Conservation (phyloP, 1,140 invertebrate species). For the Psix sp. region DNA sequence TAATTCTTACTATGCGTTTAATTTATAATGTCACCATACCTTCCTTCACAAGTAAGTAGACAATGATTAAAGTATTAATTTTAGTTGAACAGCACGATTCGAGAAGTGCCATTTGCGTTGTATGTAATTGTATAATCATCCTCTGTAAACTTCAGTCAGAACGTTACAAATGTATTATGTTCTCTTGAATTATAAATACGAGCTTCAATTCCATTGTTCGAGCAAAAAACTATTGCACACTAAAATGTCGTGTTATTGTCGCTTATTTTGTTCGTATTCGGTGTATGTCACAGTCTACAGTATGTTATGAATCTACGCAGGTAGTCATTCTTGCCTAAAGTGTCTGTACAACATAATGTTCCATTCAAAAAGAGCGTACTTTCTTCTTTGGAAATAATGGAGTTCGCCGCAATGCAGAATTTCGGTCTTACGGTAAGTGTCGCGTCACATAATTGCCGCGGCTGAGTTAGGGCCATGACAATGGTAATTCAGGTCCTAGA, state of each 20-base stretch:
- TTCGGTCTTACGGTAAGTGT: conserved; percentile 69
- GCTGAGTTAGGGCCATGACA: conserved; percentile 62
- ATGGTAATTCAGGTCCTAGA: conserved; percentile 67
- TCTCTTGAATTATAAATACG: conserved; percentile 6
- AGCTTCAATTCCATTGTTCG: conserved; percentile 8
- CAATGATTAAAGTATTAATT: too few species aligned
- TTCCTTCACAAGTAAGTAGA: too few species aligned
- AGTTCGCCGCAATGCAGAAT: conserved; percentile 68
- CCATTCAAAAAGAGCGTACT: conserved; percentile 42
- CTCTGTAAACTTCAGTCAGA: too few species aligned
- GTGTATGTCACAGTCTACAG: conserved; percentile 18
- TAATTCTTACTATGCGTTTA: background rate
- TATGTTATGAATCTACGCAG: conserved; percentile 22
- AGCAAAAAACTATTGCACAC: conserved; percentile 27
- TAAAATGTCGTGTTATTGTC: conserved; percentile 46
- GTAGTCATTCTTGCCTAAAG: conserved; percentile 37
- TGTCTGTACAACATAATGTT: conserved; percentile 48
- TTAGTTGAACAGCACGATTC: too few species aligned
- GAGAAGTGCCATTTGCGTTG: too few species aligned
- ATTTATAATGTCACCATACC: too few species aligned
- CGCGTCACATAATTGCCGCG: conserved; percentile 69
- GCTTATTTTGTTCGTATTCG: conserved; percentile 21
- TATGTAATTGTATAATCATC: too few species aligned
- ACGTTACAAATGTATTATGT: too few species aligned
- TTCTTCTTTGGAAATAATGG: conserved; percentile 66